phyloP scores from a whole-genome alignment of 2,797 vertebrate genomes.

The Siniperca undulata region DNA sequence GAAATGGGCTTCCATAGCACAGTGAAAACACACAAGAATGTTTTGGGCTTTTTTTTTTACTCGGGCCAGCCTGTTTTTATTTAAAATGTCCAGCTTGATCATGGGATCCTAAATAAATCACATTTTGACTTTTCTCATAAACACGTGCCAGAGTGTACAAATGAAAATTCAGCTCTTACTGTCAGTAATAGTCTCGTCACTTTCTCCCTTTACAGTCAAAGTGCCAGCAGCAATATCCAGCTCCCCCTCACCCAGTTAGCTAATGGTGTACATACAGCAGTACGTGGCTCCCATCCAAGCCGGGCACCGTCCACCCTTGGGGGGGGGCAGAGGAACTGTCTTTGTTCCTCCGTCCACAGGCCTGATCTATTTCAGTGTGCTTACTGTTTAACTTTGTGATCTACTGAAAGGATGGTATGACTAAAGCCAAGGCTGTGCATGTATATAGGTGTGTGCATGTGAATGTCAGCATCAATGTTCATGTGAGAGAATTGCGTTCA shows the following conservation, averaged over 20 bases:
- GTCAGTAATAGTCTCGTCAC: conserved; percentile 37
- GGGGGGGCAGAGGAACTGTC: conserved; percentile 23
- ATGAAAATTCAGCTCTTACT: conserved; percentile 24
- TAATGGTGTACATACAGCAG: conserved; percentile 49
- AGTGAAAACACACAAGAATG: neutral
- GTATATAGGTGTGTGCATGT: conserved; percentile 60
- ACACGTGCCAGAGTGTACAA: conserved; percentile 25
- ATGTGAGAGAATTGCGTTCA: conserved; percentile 41
- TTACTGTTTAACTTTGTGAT: conserved; percentile 50
- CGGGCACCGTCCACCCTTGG: conserved; percentile 17
- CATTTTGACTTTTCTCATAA: conserved; percentile 18
- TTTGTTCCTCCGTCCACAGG: conserved; percentile 50
- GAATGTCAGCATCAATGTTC: conserved; percentile 39
- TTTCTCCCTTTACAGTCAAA: conserved; percentile 57
- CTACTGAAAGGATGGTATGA: conserved; percentile 46
- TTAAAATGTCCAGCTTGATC: conserved; percentile 10
- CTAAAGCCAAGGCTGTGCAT: conserved; percentile 58
- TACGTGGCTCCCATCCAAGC: conserved; percentile 50
- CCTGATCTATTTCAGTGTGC: conserved; percentile 61
- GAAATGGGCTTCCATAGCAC: conserved; percentile 25
- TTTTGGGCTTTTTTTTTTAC: neutral
- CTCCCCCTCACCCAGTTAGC: conserved; percentile 48
- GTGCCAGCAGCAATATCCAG: conserved; percentile 54
- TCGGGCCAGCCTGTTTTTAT: neutral
- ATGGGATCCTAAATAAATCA: conserved; percentile 17